These are phyloP conservation scores for Bradypodion ventrale DNA, from an alignment of 2,797 vertebrate genomes.

Conservation along the genomic window DNA sequence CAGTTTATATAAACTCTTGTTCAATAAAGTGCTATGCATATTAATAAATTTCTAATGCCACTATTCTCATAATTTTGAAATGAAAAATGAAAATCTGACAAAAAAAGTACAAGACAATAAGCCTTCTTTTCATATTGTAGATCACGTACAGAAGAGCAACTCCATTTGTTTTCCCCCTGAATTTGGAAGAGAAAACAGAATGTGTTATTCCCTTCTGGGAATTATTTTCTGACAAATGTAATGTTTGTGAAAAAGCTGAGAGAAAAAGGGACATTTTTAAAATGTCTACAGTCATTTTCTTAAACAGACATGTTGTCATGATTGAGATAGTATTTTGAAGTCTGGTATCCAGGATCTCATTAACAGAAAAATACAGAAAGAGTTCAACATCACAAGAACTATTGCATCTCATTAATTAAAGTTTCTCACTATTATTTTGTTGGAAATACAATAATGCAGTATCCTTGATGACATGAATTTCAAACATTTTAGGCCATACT, in stretches of 20 bases:
- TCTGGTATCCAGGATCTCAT: background rate
- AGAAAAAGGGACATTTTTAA: slow-evolving; percentile 5
- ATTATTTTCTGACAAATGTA: background rate
- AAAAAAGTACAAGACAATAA: slow-evolving; percentile 9
- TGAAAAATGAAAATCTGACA: slow-evolving; percentile 10
- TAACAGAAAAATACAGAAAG: background rate
- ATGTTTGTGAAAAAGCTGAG: slow-evolving; percentile 33
- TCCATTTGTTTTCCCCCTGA: background rate
- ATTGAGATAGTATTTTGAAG: rapidly evolving
- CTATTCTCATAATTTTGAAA: background rate
- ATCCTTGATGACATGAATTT: background rate
- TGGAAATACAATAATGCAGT: background rate
- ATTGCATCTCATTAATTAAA: background rate
- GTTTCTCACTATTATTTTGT: background rate
- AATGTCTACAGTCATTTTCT: slow-evolving; percentile 5
- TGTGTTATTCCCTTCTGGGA: background rate
- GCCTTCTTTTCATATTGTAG: slow-evolving; percentile 26
- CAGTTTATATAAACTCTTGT: background rate
- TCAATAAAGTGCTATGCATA: background rate
- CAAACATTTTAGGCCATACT: background rate
- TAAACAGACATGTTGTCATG: background rate
- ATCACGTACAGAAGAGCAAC: slow-evolving; percentile 26
- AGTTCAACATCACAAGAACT: background rate
- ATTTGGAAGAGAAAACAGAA: slow-evolving; percentile 4
- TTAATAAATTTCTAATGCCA: background rate